phyloP scores from a whole-genome alignment of 1,140 invertebrate genomes.

The Tetragonula clypearis region DNA sequence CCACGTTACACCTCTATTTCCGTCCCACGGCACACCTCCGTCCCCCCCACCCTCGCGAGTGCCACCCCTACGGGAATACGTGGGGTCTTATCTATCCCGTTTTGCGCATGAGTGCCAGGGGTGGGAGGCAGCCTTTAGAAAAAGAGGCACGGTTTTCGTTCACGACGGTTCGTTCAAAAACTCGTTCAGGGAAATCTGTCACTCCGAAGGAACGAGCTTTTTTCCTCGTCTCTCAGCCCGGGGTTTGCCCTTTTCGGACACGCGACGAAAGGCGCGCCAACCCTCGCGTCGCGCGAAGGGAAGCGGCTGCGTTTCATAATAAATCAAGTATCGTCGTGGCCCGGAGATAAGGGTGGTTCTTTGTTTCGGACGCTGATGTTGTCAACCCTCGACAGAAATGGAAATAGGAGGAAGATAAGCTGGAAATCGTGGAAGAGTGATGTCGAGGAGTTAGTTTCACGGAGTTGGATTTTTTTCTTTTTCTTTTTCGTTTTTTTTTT shows the following conservation, averaged over 20 bases:
- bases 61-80: conserved; percentile 40
- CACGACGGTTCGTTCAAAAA: conserved; percentile 62
- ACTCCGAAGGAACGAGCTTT: conserved; percentile 15
- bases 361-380: conserved; percentile 6
- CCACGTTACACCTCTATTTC: conserved; percentile 16
- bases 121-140: conserved; percentile 59
- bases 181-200: conserved; percentile 45
- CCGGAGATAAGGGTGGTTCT: conserved; percentile 5
- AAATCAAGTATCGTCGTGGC: conserved; percentile 35
- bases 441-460: neutral
- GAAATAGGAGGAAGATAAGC: neutral
- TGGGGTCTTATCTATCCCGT: conserved; percentile 46
- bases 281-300: too few species aligned
- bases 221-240: neutral
- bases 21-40: conserved; percentile 8
- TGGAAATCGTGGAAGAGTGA: neutral
- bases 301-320: conserved; percentile 10
- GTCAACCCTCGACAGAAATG: neutral
- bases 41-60: neutral
- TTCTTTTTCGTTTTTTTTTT: too few species aligned
- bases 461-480: too few species aligned
- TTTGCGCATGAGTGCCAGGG: conserved; percentile 57
- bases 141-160: conserved; percentile 63
- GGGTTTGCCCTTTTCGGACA: conserved; percentile 13
- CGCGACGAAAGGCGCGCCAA: neutral